These are phyloP conservation scores for Urechis unicinctus DNA, from an alignment of 2,888 invertebrate species.

Conservation along the genomic window DNA sequence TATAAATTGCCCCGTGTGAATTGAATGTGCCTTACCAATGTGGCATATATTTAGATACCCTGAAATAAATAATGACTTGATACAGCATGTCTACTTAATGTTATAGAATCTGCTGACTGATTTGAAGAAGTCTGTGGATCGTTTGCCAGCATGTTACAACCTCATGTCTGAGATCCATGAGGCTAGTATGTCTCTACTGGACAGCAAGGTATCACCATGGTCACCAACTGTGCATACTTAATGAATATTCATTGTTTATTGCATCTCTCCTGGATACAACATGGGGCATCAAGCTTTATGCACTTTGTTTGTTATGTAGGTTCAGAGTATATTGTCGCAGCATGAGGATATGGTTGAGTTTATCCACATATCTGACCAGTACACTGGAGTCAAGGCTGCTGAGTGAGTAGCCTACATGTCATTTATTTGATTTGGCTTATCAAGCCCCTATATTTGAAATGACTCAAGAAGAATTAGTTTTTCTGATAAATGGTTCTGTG, in stretches of 20 bases:
- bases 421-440: too few species aligned
- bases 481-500: too few species aligned
- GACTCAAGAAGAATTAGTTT: too few species aligned
- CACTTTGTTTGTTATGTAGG: conserved; percentile 22
- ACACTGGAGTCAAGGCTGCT: conserved; percentile 71
- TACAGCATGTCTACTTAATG: conserved; percentile 1
- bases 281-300: not conserved
- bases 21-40: not conserved
- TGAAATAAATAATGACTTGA: not conserved
- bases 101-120: conserved; percentile 18
- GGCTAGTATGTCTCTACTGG: conserved; percentile 76
- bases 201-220: conserved; percentile 57
- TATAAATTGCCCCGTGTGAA: too few species aligned
- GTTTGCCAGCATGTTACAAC: conserved; percentile 63
- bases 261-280: not conserved
- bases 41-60: conserved; percentile 2
- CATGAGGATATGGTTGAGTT: conserved; percentile 82
- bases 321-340: conserved; percentile 55
- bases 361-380: conserved; percentile 96
- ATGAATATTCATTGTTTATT: not conserved
- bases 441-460: too few species aligned
- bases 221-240: not conserved
- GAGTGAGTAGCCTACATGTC: conserved; percentile 2
- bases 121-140: conserved; percentile 37
- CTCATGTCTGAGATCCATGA: conserved; percentile 78